A percentile compares a stretch with the other conserved stretches of the same genome.
These are phyloP conservation scores for Xanthostigma xanthostigma DNA, from an alignment of 2,888 invertebrate species.

Conservation along the genomic window DNA sequence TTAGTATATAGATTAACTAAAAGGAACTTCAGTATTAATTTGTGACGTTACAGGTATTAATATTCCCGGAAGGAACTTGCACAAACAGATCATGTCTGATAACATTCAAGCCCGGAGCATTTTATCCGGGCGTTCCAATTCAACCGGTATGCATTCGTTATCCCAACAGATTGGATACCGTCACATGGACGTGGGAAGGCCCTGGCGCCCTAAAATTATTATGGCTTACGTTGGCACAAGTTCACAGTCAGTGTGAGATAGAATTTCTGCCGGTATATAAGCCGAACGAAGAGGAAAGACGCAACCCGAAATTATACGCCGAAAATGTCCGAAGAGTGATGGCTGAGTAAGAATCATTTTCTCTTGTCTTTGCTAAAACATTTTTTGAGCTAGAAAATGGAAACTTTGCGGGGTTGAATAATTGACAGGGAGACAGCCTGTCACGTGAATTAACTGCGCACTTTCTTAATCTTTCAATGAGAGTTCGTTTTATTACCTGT, in stretches of 20 bases:
- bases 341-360: slow-evolving; percentile 57
- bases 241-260: slow-evolving; percentile 75
- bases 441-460: no score
- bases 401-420: slow-evolving; percentile 1
- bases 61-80: slow-evolving; percentile 94
- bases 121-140: slow-evolving; percentile 89
- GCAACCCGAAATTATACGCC: slow-evolving; percentile 77
- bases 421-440: no score
- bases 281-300: slow-evolving; percentile 73
- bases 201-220: slow-evolving; percentile 76
- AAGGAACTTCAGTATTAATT: neutral
- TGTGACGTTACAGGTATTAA: slow-evolving; percentile 48
- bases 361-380: neutral
- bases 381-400: slow-evolving; percentile 6
- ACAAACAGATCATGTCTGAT: slow-evolving; percentile 85
- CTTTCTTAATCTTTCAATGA: no score
- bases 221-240: slow-evolving; percentile 79
- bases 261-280: slow-evolving; percentile 86
- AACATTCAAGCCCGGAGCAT: slow-evolving; percentile 83
- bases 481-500: no score
- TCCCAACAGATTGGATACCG: slow-evolving; percentile 76
- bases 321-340: slow-evolving; percentile 79
- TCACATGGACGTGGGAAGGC: slow-evolving; percentile 92
- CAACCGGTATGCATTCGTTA: slow-evolving; percentile 89
- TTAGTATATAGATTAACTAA: no score